Evolutionary conservation across 2,797 vertebrate genomes (phyloP), one percentile per base, ranked within the genome.

Genomic region (Tragelaphus oryx): DNA sequence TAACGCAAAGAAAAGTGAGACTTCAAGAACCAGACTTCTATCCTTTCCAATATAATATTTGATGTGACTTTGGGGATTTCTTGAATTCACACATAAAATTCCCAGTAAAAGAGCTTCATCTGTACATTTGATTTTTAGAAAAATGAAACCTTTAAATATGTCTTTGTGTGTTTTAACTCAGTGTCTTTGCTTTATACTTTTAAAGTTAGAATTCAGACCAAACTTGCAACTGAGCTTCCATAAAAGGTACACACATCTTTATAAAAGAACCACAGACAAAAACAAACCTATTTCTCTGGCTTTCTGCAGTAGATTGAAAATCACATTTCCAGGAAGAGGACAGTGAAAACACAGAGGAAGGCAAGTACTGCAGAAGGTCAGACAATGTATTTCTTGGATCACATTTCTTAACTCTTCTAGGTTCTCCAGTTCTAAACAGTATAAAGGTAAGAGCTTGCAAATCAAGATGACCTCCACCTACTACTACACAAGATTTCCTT

Each of bases 61-160:
- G 62, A 68, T 71, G 68, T 81, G 28, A 86, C 86, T 65, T 24
- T 55, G 33, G 54, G 4, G 24, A 81, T 68, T 80, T 94, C 50
- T 88, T 80, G 50, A 87, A 94, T 33, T 59, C 59, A 83, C 8
- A 68, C 22, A 82, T 9, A 46, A 94, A 96, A 93, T 85, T 95
- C 26, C 71, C 71, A 81, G 71, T 68, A 6, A n/a, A 80, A 78
- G 33, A 30, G 17, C 18, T 86, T 88, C 46, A 91, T 33, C 18
- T 74, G 7, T 12, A 28, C 44, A 17, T 44, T 74, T 74, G 24
- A 62, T 68, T 80, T 89, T 65, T 82, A 44, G 20, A 83, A 95
- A 96, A 89, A 78, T 14, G 37, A 84, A 87, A 24, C 10, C 10
- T 65, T 87, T 44, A n/a, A 37, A 24, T 14, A 24, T 37, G 78